These are phyloP conservation scores for Marisa cornuarietis DNA, from an alignment of 1,140 invertebrate genomes.

Conservation along the genomic window DNA sequence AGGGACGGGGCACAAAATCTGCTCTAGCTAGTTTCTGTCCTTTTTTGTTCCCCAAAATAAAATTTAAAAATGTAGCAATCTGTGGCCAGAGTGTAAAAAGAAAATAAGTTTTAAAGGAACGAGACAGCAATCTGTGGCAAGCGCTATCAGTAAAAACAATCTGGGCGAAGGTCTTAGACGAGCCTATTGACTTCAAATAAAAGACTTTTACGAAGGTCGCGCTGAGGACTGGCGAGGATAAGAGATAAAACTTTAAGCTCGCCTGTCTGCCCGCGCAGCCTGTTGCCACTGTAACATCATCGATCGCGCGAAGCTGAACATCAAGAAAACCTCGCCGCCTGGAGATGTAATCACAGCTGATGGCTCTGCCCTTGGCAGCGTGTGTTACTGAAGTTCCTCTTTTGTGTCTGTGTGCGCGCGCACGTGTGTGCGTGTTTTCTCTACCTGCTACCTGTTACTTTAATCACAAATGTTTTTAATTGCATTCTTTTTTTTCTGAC, in stretches of 20 bases:
- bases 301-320: neutral
- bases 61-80: neutral
- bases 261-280: neutral
- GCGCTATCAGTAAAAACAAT: no score
- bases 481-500: no score
- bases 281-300: neutral
- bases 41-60: neutral
- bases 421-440: neutral
- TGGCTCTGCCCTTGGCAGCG: neutral
- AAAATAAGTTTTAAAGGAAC: no score
- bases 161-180: no score
- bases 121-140: no score
- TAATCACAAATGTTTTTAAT: no score
- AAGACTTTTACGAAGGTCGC: no score
- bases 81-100: no score
- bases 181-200: no score
- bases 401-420: conserved; percentile 1
- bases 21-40: neutral
- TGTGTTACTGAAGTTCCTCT: neutral
- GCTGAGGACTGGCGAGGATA: neutral
- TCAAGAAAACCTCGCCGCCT: neutral
- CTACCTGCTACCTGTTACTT: neutral
- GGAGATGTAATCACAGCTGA: neutral
- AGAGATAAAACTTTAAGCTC: neutral
- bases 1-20: neutral